Base-by-base conservation (phyloP, 64 coral and sea anemone genomes). In the Acropora tenuis region DNA sequence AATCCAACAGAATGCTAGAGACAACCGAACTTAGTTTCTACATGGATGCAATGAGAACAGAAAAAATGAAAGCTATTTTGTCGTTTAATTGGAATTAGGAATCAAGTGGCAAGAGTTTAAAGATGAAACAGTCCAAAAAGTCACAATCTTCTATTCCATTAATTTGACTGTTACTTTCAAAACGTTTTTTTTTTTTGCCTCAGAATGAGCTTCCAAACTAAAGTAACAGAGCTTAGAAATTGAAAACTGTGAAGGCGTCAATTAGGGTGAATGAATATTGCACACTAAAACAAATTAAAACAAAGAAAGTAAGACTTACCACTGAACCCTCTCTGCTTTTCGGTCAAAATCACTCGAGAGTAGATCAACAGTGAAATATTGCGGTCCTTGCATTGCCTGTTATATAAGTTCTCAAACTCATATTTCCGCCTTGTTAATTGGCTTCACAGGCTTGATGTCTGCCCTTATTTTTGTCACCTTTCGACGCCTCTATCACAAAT, bases 361-460 rank as follows among this genome's bases (percentile, higher is more conserved):
- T 68, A 85, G 18, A 47, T 17, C 45, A 85, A 5, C 41, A 45
- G 6, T 47, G 8, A 71, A 7, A 30, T 50, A 72, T 49, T 30
- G 30, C 30, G 30, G 30, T 55, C 52, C 52, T 10, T 7, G 6
- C 52, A 55, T 55, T 85, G 82, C 82, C 49, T 85, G 82, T 85
- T 85, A 68, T 85, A 85, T 85, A 85, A 46, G 30, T 30, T 19
- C 7, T 6, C 66, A 46, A 30, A 44, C n/a, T 47, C 44, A 85
- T 30, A 18, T 30, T 85, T 85, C 82, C 82, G 82, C 12, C 6
- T 16, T 85, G 44, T 71, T 71, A 85, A 85, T 50, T 85, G 82
- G 43, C 16, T 71, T 69, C 40, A 43, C 59, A 61, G 81, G 81
- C 18, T 68, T 4, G 5, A 7, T 85, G 82, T 85, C 82, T 85